Percentiles rank a stretch among this genome's conserved stretches.
These are phyloP conservation scores for Monarcha castaneiventris DNA, from an alignment of 2,113 vertebrate species.

Conservation along the genomic window DNA sequence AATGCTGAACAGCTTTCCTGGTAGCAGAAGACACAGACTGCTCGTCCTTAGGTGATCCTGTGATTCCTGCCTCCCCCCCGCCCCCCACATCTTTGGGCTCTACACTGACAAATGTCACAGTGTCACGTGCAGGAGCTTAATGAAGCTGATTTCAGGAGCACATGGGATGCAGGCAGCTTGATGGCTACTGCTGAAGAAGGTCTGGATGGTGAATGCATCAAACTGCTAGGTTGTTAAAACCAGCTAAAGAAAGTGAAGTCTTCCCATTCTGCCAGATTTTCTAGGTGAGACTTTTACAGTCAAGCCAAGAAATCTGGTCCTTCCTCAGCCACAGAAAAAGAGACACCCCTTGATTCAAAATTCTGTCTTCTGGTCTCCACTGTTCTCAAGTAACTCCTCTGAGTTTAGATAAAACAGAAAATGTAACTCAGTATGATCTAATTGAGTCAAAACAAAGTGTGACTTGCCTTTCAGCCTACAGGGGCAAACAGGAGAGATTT, in stretches of 20 bases:
- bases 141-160: background rate
- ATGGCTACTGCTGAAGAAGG: background rate
- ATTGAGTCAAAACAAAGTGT: background rate
- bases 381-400: background rate
- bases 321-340: background rate
- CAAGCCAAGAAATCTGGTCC: background rate
- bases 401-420: background rate
- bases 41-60: background rate
- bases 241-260: background rate
- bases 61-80: rapidly evolving
- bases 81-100: background rate
- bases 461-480: background rate
- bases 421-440: background rate
- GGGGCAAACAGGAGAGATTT: background rate
- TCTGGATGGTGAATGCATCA: background rate
- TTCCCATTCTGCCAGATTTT: background rate
- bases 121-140: background rate
- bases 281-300: background rate
- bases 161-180: background rate
- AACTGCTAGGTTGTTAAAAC: background rate
- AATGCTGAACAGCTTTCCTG: background rate
- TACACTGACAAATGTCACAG: background rate
- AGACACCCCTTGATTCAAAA: background rate
- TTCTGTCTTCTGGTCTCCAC: background rate
- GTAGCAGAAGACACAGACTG: background rate